Percentiles rank a stretch among this genome's conserved stretches.
Evolutionary conservation across 2,113 vertebrate genomes (phyloP).

Genomic region (Athene noctua): DNA sequence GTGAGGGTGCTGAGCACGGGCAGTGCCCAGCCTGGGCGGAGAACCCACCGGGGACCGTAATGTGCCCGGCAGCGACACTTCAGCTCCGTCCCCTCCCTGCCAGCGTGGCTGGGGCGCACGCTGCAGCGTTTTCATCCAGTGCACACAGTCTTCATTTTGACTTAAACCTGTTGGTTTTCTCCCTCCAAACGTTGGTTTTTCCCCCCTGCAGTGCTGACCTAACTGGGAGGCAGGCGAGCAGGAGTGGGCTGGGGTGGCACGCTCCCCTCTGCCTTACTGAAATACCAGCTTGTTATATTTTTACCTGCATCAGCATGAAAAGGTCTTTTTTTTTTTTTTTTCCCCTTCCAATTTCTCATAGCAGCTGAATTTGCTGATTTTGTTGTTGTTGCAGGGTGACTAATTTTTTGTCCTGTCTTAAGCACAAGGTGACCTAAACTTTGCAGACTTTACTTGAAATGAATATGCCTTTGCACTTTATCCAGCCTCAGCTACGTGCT

Average conservation of each 20-base stretch:
- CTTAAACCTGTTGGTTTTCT: too few relatives aligned
- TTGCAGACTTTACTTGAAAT: background rate
- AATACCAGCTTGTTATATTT: slow-evolving; percentile 38
- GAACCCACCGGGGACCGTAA: background rate
- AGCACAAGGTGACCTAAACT: background rate
- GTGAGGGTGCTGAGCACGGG: background rate
- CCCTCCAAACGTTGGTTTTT: too few relatives aligned
- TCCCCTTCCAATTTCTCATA: background rate
- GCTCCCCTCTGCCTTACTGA: slow-evolving; percentile 2
- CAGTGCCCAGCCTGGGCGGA: background rate
- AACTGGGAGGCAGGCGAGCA: background rate
- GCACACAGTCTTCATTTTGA: background rate
- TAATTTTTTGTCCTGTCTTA: background rate
- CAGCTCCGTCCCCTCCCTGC: background rate
- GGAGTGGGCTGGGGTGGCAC: background rate
- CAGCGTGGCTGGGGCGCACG: background rate
- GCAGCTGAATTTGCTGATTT: background rate
- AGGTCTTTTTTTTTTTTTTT: background rate
- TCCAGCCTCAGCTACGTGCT: background rate
- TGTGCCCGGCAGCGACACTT: background rate
- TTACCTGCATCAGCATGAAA: slow-evolving; percentile 17
- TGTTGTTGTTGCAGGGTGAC: background rate
- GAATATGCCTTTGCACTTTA: background rate
- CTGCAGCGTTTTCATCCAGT: too few relatives aligned
- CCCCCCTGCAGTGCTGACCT: background rate